A percentile compares a stretch with the other conserved stretches of the same genome.
Evolutionary conservation across 2,797 vertebrate species (phyloP).

Genomic region (Loris lydekkerianus): DNA sequence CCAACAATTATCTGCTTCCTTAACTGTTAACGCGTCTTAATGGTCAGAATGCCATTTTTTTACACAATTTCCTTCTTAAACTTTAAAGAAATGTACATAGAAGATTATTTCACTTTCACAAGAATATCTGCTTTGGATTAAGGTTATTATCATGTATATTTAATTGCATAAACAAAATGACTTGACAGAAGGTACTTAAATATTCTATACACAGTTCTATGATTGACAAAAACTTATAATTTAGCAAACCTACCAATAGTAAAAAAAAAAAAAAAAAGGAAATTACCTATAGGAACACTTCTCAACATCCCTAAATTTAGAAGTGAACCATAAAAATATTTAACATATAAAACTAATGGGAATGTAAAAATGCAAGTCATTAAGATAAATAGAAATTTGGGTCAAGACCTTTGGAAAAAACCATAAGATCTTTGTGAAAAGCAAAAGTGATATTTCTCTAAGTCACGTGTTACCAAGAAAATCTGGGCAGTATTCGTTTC

Average conservation of each 20-base stretch:
- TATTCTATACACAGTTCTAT: conserved; percentile 48
- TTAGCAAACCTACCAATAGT: background rate
- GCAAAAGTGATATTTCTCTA: background rate
- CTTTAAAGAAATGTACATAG: conserved; percentile 29
- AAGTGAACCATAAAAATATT: conserved; percentile 66
- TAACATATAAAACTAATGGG: background rate
- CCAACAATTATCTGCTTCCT: background rate
- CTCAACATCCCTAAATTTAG: conserved; percentile 20
- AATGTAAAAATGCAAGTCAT: conserved; percentile 76
- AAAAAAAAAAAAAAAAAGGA: background rate
- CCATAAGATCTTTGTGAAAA: background rate
- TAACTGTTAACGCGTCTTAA: background rate
- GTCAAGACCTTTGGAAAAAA: conserved; percentile 65
- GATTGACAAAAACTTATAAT: background rate
- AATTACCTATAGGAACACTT: background rate
- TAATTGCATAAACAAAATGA: conserved; percentile 57
- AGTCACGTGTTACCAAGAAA: conserved; percentile 27
- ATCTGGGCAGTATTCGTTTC: background rate
- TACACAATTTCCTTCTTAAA: background rate
- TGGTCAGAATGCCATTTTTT: background rate
- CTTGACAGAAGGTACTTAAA: conserved; percentile 56
- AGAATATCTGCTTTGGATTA: background rate
- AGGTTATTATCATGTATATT: conserved; percentile 32
- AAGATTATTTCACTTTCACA: conserved; percentile 59
- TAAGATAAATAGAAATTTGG: conserved; percentile 80